Percentiles rank a stretch among this genome's conserved stretches.
Evolutionary conservation across 2,797 vertebrate genomes (phyloP).

Genomic region (Gadopsis marmoratus): DNA sequence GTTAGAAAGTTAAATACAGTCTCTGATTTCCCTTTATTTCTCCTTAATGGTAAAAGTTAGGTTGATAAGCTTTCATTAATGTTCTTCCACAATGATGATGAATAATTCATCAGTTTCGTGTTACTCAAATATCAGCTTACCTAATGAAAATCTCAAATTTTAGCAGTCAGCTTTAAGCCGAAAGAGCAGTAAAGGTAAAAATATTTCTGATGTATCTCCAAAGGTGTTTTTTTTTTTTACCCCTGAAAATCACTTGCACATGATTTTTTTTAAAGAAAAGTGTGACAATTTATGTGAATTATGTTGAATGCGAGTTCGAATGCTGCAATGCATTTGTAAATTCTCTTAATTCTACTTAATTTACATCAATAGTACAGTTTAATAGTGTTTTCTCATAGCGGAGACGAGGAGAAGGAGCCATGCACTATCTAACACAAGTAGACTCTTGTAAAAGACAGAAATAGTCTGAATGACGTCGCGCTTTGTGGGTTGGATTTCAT

Average conservation of each 20-base stretch:
- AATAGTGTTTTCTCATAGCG: constrained; percentile 13
- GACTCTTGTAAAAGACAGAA: constrained; percentile 48
- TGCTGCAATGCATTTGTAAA: neutral
- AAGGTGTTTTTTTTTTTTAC: too few species aligned
- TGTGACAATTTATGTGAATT: too few species aligned
- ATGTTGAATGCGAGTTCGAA: too few species aligned
- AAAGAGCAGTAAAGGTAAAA: too few species aligned
- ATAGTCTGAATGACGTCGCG: constrained; percentile 59
- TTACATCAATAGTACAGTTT: neutral
- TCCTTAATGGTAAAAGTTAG: neutral
- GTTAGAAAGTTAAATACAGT: neutral
- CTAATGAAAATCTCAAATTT: too few species aligned
- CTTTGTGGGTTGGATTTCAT: constrained; percentile 63
- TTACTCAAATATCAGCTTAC: too few species aligned
- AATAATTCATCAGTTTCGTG: neutral
- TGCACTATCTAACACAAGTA: constrained; percentile 38
- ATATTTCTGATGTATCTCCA: too few species aligned
- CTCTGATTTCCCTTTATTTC: neutral
- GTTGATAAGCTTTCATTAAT: neutral
- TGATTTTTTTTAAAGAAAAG: too few species aligned
- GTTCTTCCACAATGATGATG: neutral
- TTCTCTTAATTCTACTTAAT: neutral
- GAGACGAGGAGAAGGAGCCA: constrained; percentile 8
- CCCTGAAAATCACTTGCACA: too few species aligned
- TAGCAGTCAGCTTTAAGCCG: too few species aligned